Conservation (phyloP, 2,888 invertebrate species). For the Chironomus tentans region DNA sequence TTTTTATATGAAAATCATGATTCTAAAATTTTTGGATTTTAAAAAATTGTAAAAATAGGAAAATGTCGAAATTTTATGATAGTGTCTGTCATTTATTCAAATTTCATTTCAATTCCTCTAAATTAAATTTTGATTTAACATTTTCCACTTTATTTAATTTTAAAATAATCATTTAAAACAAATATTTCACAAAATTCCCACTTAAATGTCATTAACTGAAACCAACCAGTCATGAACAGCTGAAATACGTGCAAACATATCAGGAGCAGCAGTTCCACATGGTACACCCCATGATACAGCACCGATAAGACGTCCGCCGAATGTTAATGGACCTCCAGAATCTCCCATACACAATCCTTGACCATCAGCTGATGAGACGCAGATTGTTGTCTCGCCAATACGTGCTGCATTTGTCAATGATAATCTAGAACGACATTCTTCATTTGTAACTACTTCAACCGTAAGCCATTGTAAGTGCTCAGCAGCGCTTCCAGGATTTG, state of each 20-base stretch:
- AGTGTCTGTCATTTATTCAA: no score
- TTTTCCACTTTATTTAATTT: no score
- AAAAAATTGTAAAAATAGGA: no score
- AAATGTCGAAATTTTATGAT: no score
- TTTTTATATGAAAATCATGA: no score
- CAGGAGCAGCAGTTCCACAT: constrained; percentile 1
- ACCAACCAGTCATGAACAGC: neutral
- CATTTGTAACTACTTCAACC: neutral
- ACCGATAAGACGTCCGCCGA: neutral
- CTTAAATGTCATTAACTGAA: no score
- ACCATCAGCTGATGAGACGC: neutral
- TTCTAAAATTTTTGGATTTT: no score
- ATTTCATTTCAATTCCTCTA: no score
- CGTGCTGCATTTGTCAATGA: neutral
- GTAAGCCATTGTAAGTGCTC: neutral
- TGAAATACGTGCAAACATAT: constrained; percentile 7
- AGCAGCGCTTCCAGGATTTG: constrained; percentile 23
- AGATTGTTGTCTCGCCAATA: neutral
- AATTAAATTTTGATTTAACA: no score
- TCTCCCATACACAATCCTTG: neutral
- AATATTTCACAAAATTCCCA: no score
- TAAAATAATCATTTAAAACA: no score
- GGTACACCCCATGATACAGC: constrained; percentile 8
- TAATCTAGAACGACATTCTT: neutral
- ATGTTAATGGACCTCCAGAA: neutral